Evolutionary conservation across 1,140 invertebrate genomes (phyloP), one percentile per base, ranked within the genome.

Genomic region (Papilio helenus): DNA sequence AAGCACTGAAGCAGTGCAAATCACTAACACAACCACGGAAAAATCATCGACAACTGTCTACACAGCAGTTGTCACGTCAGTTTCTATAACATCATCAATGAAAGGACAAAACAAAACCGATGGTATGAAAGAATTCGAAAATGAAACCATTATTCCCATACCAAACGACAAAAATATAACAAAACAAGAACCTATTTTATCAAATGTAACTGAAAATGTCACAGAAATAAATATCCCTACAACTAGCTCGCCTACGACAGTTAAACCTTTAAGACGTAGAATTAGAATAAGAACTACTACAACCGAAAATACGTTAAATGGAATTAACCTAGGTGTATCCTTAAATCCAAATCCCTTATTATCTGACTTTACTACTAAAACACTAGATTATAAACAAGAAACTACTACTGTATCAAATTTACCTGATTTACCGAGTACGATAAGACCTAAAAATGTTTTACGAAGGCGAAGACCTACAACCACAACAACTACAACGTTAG

Each of bases 41-140:
- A 93, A 94, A 80, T 83, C 85, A 8, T 88, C 93, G 12, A 94
- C 94, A 23, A 92, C 94, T 55, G 91, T 95, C 16, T 95, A 95
- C 76, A 95, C 95, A 18, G 94, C 94, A 1, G 94, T 95, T 49
- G 95, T 95, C 0, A 95, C 95, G 61, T 95, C 95, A 26, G 94
- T 95, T 29, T 95, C 95, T 23, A 93, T 95, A 79, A 94, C 94
- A 58, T 95, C 94, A 29, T 95, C 94, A 61, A 89, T 94, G 82
- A 94, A 93, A 90, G 93, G 90, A 29, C 88, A 89, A 79, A 94
- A 94, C 83, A 93, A 90, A 85, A 94, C 92, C 20, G 93, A 94
- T 81, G 74, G 49, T 7, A 71, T 73, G 49, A 86, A 84, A 86
- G 88, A 90, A 55, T 77, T 72, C 12, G 88, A 90, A 26, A 91